Percentiles rank a stretch among this genome's conserved stretches.
Evolutionary conservation across 2,888 invertebrate species (phyloP).

Genomic region (Blastobasis adustella): DNA sequence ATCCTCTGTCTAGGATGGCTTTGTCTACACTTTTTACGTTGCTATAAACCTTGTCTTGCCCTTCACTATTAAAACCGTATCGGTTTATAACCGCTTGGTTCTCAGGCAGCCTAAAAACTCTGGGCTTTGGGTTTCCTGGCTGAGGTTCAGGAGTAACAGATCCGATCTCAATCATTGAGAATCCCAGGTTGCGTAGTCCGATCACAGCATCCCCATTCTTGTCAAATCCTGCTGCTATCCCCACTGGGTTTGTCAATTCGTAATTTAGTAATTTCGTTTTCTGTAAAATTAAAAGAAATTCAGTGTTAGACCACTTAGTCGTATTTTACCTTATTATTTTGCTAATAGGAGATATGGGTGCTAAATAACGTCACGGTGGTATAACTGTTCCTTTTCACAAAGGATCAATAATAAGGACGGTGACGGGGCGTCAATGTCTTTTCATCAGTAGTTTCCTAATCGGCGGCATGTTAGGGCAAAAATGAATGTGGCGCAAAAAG

Average conservation of each 20-base stretch:
- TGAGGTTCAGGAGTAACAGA: conserved; percentile 96
- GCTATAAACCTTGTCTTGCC: conserved; percentile 83
- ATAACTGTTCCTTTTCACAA: too few species aligned
- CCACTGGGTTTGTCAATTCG: conserved; percentile 90
- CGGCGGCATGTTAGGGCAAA: too few species aligned
- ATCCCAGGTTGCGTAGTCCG: conserved; percentile 88
- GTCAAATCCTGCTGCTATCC: conserved; percentile 99
- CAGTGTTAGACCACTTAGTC: conserved; percentile 5
- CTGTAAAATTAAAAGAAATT: conserved; percentile 54
- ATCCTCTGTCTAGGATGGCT: conserved; percentile 68
- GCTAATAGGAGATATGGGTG: too few species aligned
- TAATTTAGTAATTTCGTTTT: conserved; percentile 81
- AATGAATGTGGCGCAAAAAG: too few species aligned
- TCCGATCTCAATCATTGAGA: conserved; percentile 97
- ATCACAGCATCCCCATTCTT: conserved; percentile 95
- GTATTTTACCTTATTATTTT: background rate
- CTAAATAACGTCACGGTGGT: too few species aligned
- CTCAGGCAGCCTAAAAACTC: conserved; percentile 90
- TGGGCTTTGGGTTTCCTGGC: conserved; percentile 92
- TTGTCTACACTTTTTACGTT: conserved; percentile 77
- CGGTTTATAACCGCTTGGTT: conserved; percentile 95
- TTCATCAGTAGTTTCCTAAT: too few species aligned
- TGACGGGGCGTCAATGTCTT: too few species aligned
- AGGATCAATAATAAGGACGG: too few species aligned
- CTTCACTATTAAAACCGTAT: conserved; percentile 94